A percentile compares a stretch with the other conserved stretches of the same genome.
Evolutionary conservation across 2,888 invertebrate genomes (phyloP).

Genomic region (Drosophila rellima): DNA sequence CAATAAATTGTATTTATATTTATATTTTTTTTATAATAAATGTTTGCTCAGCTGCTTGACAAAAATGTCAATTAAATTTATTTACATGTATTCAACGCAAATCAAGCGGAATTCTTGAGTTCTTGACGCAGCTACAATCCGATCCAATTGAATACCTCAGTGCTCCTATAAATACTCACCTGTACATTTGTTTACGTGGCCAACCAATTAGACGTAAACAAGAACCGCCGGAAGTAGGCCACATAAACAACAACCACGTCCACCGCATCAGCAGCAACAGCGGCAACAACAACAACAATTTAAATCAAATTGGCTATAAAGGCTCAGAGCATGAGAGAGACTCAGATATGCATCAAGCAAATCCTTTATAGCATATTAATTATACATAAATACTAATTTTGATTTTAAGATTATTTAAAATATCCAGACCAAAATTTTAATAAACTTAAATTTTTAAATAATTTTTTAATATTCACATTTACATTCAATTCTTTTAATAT

Average conservation of each 20-base stretch:
- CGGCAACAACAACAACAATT: slow-evolving; percentile 11
- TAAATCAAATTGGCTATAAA: slow-evolving; percentile 17
- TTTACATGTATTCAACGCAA: slow-evolving; percentile 64
- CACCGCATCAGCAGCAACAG: slow-evolving; percentile 28
- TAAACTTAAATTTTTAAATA: too few relatives aligned
- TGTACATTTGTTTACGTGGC: slow-evolving; percentile 72
- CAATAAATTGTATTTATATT: slow-evolving; percentile 41
- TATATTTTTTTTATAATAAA: slow-evolving; percentile 52
- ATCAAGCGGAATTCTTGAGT: slow-evolving; percentile 49
- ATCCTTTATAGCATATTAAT: not conserved
- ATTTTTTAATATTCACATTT: too few relatives aligned
- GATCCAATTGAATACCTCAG: slow-evolving; percentile 29
- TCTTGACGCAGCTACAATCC: slow-evolving; percentile 45
- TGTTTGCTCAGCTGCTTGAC: slow-evolving; percentile 60
- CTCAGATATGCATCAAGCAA: slow-evolving; percentile 20
- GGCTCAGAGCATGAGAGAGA: slow-evolving; percentile 22
- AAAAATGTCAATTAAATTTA: slow-evolving; percentile 71
- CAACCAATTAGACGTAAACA: slow-evolving; percentile 73
- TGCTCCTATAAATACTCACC: slow-evolving; percentile 68
- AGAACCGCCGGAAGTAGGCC: slow-evolving; percentile 73
- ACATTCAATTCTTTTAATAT: too few relatives aligned
- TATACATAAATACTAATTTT: not conserved
- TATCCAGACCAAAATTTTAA: too few relatives aligned
- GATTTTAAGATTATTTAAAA: too few relatives aligned
- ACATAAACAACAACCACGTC: slow-evolving; percentile 51